Evolutionary conservation across 2,797 vertebrate species (phyloP), one percentile per base, ranked within the genome.

Genomic region (Phyllotis vaccarum): DNA sequence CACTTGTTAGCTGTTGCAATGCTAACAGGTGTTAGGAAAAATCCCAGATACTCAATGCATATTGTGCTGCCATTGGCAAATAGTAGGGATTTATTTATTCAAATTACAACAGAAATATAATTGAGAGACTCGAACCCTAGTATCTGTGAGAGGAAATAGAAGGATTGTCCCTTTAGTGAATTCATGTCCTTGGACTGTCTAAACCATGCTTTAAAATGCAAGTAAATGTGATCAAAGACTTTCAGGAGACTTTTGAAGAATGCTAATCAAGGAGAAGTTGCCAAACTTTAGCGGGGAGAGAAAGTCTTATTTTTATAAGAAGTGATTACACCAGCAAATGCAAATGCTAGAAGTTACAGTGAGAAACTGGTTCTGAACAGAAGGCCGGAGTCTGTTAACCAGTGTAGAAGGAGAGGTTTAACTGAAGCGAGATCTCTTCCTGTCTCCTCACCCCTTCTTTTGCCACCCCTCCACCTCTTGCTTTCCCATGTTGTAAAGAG

Each of bases 211-310:
- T 90, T 27, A 22, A 46, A 79, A 70, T 14, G 4, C 72, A 62
- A 91, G 68, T 49, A 82, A 31, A n/a, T 21, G 17, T 90, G 89
- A 83, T 60, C 40, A 58, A 60, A 83, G 75, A 87, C 46, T 56
- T 66, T 9, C 58, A 46, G 68, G 81, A 82, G 72, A 89, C 46
- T 91, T 93, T 81, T 78, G 46, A 79, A 17, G 54, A 82, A 86
- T 60, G 34, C 49, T 86, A 16, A 92, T 37, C 43, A 95, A 21
- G n/a, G 34, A 96, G 75, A 95, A 78, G 76, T 66, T 54, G 86
- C 31, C 46, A 91, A 81, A 90, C 2, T n/a, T 75, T 62, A 62
- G 11, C 14, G 24, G 43, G n/a, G 49, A 56, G 49, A 56, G n/a
- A 12, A 88, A 60, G 17, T 78, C 46, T 92, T 85, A 58, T 34